Base-by-base conservation (phyloP, 2,888 invertebrate genomes). In the Pseudococcus jackbeardsleyi region DNA sequence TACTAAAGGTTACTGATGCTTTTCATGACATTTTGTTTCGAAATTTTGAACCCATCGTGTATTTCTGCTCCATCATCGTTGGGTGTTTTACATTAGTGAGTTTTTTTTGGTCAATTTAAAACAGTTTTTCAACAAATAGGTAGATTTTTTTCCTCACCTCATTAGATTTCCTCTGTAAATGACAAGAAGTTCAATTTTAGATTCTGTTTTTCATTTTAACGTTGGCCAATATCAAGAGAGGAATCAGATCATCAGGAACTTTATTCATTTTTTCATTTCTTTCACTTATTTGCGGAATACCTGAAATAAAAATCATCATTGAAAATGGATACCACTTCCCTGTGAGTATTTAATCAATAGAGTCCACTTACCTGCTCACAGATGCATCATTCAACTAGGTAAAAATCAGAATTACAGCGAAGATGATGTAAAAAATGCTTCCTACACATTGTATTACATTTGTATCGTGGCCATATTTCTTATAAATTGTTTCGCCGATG, bases 211-310 rank as follows among this genome's bases (percentile, higher is more conserved):
- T 94, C 54, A 92, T 94, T 8, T 92, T 98, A 89, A 92, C 97
- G 89, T 93, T 94, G 90, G 94, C 95, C 91, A 98, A 98, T 91
- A 94, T 95, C 90, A 95, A 95, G 91, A 94, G 94, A 92, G 99
- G 99, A 22, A 94, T 97, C 91, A 94, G 96, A 91, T 95, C 97
- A 19, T 98, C 98, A 4, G 98, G 98, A 8, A 93, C 96, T 85
- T 93, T 97, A 89, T 98, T 98, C 92, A 92, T 97, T 90, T 98
- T 98, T 92, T 99, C 98, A 98, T 92, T 98, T 22, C 91, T 97
- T 0, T 91, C 96, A 88, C 92, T 94, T 0, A 42, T 98, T 39
- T 95, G 95, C 72, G 96, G 96, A 1, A 92, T 95, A 89, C 93
- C 96, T 0, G 95, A 96, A 90, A 82, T 82, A 19, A 19, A 46